A percentile compares a stretch with the other conserved stretches of the same genome.
Conservation (phyloP, 2,797 vertebrate species). For the Leptoclinus maculatus region DNA sequence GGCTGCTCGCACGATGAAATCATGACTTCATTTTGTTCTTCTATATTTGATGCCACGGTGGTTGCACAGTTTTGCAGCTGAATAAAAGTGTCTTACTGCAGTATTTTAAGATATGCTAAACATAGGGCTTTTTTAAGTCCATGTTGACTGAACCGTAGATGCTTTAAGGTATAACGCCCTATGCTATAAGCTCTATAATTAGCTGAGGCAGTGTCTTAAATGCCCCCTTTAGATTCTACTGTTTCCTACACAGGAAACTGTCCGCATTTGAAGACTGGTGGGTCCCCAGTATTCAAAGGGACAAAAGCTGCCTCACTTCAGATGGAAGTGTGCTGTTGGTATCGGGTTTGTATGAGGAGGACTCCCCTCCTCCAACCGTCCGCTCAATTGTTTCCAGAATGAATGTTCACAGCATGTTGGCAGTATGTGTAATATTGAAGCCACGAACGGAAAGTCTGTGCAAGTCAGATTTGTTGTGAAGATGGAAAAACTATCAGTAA, state of each 20-base stretch:
- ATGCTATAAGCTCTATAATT: neutral
- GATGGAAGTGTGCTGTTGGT: neutral
- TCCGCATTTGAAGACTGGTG: neutral
- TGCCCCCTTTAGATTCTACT: neutral
- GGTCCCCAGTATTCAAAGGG: neutral
- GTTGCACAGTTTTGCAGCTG: conserved; percentile 1
- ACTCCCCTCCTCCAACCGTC: neutral
- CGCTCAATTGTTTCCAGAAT: conserved; percentile 22
- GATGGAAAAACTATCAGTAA: conserved; percentile 11
- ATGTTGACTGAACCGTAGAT: neutral
- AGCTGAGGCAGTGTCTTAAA: conserved; percentile 4
- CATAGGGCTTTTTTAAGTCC: neutral
- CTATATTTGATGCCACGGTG: neutral
- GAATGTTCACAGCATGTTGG: neutral
- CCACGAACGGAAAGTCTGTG: conserved; percentile 11
- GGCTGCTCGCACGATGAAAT: conserved; percentile 11
- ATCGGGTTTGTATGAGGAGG: conserved; percentile 5
- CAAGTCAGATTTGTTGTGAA: neutral
- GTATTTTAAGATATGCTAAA: neutral
- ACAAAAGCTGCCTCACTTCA: neutral
- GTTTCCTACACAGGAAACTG: conserved; percentile 1
- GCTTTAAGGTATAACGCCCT: neutral
- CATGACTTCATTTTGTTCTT: conserved; percentile 18
- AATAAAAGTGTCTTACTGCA: neutral
- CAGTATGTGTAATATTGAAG: conserved; percentile 29